Evolutionary conservation across 2,888 invertebrate genomes (phyloP), one percentile per base, ranked within the genome.

Genomic region (Drosophila falleni): DNA sequence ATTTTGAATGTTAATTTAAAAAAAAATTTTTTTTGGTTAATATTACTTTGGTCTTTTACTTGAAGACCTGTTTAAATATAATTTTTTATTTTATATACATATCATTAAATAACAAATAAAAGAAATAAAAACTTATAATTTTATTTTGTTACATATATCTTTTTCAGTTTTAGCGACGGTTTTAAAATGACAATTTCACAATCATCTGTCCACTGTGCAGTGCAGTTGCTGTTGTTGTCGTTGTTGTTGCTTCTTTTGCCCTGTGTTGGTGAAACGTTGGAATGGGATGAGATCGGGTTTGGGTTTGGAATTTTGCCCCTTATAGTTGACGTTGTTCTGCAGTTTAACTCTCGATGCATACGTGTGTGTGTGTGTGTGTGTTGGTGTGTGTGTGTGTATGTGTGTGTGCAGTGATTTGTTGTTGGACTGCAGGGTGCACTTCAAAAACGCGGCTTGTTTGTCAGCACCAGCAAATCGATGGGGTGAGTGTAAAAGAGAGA

Each of bases 351-450:
- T 26, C 53, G 42, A 11, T 61, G 51, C 33, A 23, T 61, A 11
- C 50, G 31, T 39, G 19, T 39, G 19, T n/a, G n/a, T 51, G 9
- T 10, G 16, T n/a, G 29, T 58, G 55, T 56, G 39, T 60, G 29
- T 58, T 51, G 51, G 39, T 60, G 31, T 55, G 49, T 54, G 55
- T 44, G 55, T 35, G 42, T 46, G 15, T 55, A 41, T 63, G 55
- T 56, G 39, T 60, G 58, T 59, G 58, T 65, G 64, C 72, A 56
- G 67, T 77, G 78, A 78, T 78, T 78, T 77, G 72, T 63, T 68
- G 61, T 56, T 49, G 50, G 56, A 70, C 63, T 75, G 71, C 71
- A 61, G 88, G 86, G 89, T 87, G 82, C 89, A 84, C 84, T 87
- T 84, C 82, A 89, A 62, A 59, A 56, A 29, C 53, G 59, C 62